Percentiles rank a stretch among this genome's conserved stretches.
Evolutionary conservation across 2,113 vertebrate species (phyloP).

Genomic region (Toxotes jaculatrix): DNA sequence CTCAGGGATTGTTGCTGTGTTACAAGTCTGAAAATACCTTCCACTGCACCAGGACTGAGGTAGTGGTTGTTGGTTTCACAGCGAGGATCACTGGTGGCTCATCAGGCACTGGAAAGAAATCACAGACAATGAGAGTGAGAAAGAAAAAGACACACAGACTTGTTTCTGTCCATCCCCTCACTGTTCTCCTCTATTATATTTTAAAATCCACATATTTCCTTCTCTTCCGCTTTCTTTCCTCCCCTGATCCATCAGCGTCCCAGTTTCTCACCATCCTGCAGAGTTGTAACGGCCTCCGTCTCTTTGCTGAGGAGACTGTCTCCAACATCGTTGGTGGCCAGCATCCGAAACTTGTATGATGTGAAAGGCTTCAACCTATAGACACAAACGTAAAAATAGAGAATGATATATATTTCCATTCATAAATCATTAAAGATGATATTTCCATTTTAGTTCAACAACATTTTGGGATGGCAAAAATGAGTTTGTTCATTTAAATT

Average conservation of each 20-base stretch:
- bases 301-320: slow-evolving; percentile 92
- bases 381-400: slow-evolving; percentile 28
- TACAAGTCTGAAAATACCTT: slow-evolving; percentile 84
- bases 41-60: slow-evolving; percentile 96
- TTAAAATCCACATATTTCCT: neutral
- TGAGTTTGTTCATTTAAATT: neutral
- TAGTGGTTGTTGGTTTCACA: slow-evolving; percentile 93
- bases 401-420: neutral
- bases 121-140: slow-evolving; percentile 28
- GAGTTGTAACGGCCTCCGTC: slow-evolving; percentile 91
- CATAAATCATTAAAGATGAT: neutral
- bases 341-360: slow-evolving; percentile 94
- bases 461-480: neutral
- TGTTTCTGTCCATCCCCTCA: neutral
- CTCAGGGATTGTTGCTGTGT: slow-evolving; percentile 22
- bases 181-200: neutral
- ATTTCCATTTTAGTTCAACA: neutral
- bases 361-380: slow-evolving; percentile 93
- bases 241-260: neutral
- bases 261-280: slow-evolving; percentile 93
- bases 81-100: slow-evolving; percentile 91
- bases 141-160: neutral
- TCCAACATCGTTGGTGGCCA: slow-evolving; percentile 96
- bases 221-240: slow-evolving; percentile 11
- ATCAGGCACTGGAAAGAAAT: slow-evolving; percentile 87